Base-by-base conservation (phyloP, 2,113 vertebrate species). In the Rhynchomys soricoides region DNA sequence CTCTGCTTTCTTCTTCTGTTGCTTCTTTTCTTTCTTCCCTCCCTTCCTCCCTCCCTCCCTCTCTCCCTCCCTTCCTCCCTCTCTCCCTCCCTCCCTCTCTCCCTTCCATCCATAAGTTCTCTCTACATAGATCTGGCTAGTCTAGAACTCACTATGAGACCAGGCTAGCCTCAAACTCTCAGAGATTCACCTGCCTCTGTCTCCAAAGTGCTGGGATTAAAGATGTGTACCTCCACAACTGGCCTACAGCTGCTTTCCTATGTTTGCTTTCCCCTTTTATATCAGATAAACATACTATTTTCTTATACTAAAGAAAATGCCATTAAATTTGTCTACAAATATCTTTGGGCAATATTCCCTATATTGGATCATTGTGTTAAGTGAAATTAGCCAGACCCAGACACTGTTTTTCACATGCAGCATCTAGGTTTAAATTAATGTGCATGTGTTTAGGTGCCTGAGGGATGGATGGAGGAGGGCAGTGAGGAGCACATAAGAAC, bases 271-370 rank as follows among this genome's bases (percentile, higher is more conserved):
- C 68, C 86, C 74, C 12, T 79, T 62, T 52, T 88, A n/a, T 52
- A 74, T 88, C 26, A 3, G 85, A 48, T 48, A 85, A 89, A 75
- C 19, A 40, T 68, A 43, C 10, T 57, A n/a, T 94, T 97, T 94
- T 94, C 40, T 95, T 89, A 68, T 55, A 59, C 74, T 81, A 81
- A 85, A 88, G 59, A 93, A 78, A 94, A 89, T 90, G 40, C 31
- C 48, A 85, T 92, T 77, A 86, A 93, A 81, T 24, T 75, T 34
- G 68, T 75, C 6, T 92, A 75, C 11, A 88, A 73, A 34, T 95
- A n/a, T 26, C 40, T 88, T 90, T 40, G 48, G 57, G 22, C 4
- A 40, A 50, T 62, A n/a, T 82, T 48, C 3, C 34, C 17, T 37
- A 66, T 52, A 52, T n/a, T 87, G 71, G 66, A 26, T 52, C 34